Evolutionary conservation across 1,140 invertebrate species (phyloP).

Genomic region (Sitophilus oryzae): DNA sequence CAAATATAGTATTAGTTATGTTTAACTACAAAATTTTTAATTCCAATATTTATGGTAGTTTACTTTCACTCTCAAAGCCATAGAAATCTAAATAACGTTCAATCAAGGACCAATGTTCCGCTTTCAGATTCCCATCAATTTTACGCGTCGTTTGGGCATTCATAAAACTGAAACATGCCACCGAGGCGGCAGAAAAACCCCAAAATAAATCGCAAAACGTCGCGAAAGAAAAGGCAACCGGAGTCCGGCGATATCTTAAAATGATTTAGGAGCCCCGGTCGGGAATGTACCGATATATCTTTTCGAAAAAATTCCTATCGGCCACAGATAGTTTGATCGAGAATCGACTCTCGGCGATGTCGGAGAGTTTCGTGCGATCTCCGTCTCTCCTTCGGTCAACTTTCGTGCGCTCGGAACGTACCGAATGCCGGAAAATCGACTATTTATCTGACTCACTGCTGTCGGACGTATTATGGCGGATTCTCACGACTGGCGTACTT

Average conservation of each 20-base stretch:
- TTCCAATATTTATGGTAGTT: no score
- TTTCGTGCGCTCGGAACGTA: not conserved
- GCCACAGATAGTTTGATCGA: slow-evolving; percentile 11
- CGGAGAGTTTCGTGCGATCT: not conserved
- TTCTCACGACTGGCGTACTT: no score
- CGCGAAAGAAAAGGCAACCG: not conserved
- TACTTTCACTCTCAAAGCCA: no score
- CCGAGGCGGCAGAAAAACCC: not conserved
- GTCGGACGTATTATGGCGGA: no score
- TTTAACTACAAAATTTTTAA: no score
- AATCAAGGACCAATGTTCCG: no score
- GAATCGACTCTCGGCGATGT: slow-evolving; percentile 1
- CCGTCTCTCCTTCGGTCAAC: not conserved
- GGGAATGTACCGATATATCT: not conserved
- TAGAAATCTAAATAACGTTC: no score
- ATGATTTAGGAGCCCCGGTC: not conserved
- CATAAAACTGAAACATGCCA: no score
- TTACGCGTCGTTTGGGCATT: no score
- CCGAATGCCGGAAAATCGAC: slow-evolving; percentile 1
- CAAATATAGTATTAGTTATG: no score
- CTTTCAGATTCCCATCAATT: no score
- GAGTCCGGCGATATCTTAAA: not conserved
- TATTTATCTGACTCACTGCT: not conserved
- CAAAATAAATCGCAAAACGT: not conserved
- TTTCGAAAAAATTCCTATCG: slow-evolving; percentile 10